Conservation (phyloP, 2,113 vertebrate genomes). For the Sitta europaea region DNA sequence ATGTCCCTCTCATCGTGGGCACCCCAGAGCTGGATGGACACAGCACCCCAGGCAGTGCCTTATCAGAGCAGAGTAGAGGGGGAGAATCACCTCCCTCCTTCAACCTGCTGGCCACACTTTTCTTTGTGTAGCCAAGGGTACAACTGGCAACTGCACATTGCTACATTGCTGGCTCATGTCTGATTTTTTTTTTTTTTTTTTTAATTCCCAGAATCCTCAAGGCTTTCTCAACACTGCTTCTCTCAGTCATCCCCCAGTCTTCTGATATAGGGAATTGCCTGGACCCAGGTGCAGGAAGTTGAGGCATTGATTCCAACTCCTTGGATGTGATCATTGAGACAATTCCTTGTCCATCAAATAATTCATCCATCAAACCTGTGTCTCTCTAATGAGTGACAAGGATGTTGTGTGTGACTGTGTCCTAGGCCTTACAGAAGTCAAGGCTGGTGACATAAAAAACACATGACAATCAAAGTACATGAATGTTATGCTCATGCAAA, state of each 20-base stretch:
- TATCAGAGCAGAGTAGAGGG: not conserved
- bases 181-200: not conserved
- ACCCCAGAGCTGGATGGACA: not conserved
- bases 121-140: not conserved
- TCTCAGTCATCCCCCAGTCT: not conserved
- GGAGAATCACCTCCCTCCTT: not conserved
- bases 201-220: not conserved
- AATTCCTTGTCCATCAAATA: not conserved
- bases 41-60: not conserved
- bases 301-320: not conserved
- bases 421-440: not conserved
- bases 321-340: not conserved
- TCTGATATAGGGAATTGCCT: not conserved
- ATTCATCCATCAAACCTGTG: not conserved
- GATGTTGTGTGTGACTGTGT: not conserved
- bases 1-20: not conserved
- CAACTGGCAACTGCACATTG: not conserved
- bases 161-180: not conserved
- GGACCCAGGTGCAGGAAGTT: not conserved
- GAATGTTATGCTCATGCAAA: not conserved
- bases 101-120: not conserved
- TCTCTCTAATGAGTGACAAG: not conserved
- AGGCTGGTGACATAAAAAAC: not conserved
- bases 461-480: rapidly evolving
- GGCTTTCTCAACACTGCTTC: not conserved